Evolutionary conservation across 2,113 vertebrate genomes (phyloP), one percentile per base, ranked within the genome.

Genomic region (Mandrillus leucophaeus): DNA sequence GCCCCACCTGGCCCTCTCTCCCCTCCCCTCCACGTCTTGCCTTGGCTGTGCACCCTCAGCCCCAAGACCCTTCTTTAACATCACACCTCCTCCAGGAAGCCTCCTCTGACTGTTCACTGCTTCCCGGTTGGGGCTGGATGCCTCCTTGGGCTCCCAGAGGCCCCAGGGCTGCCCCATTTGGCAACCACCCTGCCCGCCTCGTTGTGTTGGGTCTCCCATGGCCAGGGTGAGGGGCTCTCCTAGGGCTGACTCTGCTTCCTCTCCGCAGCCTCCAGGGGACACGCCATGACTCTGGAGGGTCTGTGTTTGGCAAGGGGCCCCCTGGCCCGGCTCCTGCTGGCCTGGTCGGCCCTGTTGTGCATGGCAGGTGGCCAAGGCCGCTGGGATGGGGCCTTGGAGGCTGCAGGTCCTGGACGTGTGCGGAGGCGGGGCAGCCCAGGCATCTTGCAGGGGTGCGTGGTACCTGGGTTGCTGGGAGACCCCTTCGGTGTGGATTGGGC

Each of bases 401-500:
- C 99, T 95, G 99, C 99, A 88, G 96, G 98, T 32, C 97, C 95
- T 1, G 99, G 98, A 97, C 98, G 99, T 78, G 99, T 99, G 93
- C 99, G 99, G 66, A 99, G 99, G 86, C 98, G 99, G 85, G 99
- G 96, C 43, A 20, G 99, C 97, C 99, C 99, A 66, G 99, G 99
- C 96, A 98, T 99, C 35, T 97, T 99, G 96, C 99, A 99, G 98
- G 99, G 99, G 99, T 99, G 99, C 30, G 99, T 98, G 61, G 6
- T 10, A 20, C 35, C 13, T 0, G 4, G n/a, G 90, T 2, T 68
- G 14, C n/a, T 2, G 78, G 45, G 43, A 84, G 30, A 16, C 18
- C 40, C n/a, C 32, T 35, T 40, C 43, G 72, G 27, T 32, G 38
- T 23, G 48, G 59, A 84, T 40, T 40, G 92, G 93, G 76, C 40